Evolutionary conservation across 2,113 vertebrate species (phyloP), one percentile per base, ranked within the genome.

Genomic region (Bos indicus): DNA sequence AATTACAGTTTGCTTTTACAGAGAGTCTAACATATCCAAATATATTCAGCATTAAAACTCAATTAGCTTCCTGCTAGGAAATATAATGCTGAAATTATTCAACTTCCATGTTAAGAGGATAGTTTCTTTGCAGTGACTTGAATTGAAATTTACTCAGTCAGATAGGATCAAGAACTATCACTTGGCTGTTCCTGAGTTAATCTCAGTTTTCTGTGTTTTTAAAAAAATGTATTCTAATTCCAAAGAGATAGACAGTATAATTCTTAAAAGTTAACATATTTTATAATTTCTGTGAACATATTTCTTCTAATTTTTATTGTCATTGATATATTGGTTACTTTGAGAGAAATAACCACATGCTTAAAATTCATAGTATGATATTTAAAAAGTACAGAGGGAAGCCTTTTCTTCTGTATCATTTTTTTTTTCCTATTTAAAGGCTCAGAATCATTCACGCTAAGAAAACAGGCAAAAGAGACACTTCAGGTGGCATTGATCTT

Each of bases 401-500:
- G 2, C 11, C 59, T 89, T 93, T 57, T 91, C 52, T 82, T 90
- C 28, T 4, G 8, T 87, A 43, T 93, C 28, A 52, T 86, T 71
- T 82, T 92, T 93, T 57, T 62, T 12, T 83, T 43, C 46, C 67
- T 98, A 64, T 98, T 98, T 93, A 90, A 98, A 99, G 99, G 98
- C 98, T 99, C 82, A 99, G 99, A 98, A 99, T 99, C 86, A 99
- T 99, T 97, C 99, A 99, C 25, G 99, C 99, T 83, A 99, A 99
- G 98, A 99, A 98, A 96, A 99, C 99, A 0, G 99, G 99, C 11
- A 99, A 99, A 94, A 99, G 99, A 92, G 99, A 99, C 26, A 97
- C 98, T 14, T 94, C 97, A 1, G 98, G 98, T 30, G 98, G 98
- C 2, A 98, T 98, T 25, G 99, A 99, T 0, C 98, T 98, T 6